Base-by-base conservation (phyloP, 64 coral and sea anemone genomes). In the Dendrophyllia cribrosa region DNA sequence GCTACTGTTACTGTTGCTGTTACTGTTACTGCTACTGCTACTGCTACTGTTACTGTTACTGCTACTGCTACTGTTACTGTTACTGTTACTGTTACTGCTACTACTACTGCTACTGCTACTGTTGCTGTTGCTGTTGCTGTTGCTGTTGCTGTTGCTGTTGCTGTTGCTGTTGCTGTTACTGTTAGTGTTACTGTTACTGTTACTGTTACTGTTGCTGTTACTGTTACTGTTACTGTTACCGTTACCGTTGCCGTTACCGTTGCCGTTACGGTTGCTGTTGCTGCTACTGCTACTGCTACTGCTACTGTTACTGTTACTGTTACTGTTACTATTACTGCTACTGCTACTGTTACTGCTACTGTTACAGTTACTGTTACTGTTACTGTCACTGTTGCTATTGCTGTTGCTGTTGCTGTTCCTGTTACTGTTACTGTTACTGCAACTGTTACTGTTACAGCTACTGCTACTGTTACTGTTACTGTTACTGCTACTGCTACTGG, bases 121-220 rank as follows among this genome's bases (percentile, higher is more conserved):
- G 61, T 46, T 48, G 44, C 82, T 66, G 21, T 68, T 68, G 43
- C 82, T 43, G 24, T 16, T 44, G 60, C 61, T 66, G 82, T 46
- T 68, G 14, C 63, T 66, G 61, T 68, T 68, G 24, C 82, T 44
- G 82, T 34, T 49, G 3, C 23, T 74, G 16, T 8, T 49, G 16
- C 72, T 25, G 16, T 34, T 49, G 16, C 72, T 74, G 9, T 34
- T 50, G 20, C 72, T 1, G 72, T 34, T 50, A 74, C 72, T 74
- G 72, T 34, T n/a, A 34, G 16, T 74, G 72, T 74, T 50, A 74
- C 72, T 74, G 72, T 34, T n/a, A 34, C 72, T 34, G 72, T 23
- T n/a, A 34, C n/a, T 74, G 23, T 34, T n/a, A n/a, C 72, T 74
- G 72, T 34, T n/a, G 16, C n/a, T 74, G 23, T 34, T 20, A 26